Percentiles rank a stretch among this genome's conserved stretches.
phyloP scores from a whole-genome alignment of 2,888 invertebrate genomes.

The Galeruca laticollis region DNA sequence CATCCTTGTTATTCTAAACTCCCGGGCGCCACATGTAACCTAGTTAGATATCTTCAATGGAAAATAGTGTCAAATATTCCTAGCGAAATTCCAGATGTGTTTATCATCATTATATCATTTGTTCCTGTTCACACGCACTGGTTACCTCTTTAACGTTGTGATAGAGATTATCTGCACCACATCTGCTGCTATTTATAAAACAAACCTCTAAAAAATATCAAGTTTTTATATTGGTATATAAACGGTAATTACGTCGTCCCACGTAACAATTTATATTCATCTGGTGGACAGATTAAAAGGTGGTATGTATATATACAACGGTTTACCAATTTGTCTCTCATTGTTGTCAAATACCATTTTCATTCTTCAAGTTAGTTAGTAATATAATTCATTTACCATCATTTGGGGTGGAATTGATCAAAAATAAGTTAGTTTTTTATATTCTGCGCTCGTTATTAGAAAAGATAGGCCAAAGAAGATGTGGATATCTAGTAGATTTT shows the following conservation, averaged over 20 bases:
- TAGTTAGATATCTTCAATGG: constrained; percentile 33
- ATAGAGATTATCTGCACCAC: constrained; percentile 53
- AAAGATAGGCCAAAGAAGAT: no score
- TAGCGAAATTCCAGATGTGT: constrained; percentile 54
- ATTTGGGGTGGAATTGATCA: no score
- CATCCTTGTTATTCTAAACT: constrained; percentile 13
- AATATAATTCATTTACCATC: no score
- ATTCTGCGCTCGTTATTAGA: no score
- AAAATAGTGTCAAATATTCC: constrained; percentile 44
- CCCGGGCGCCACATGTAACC: constrained; percentile 32
- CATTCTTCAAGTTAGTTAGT: no score
- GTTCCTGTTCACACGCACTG: constrained; percentile 57
- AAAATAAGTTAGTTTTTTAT: no score
- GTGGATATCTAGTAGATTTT: no score
- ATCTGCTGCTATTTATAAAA: constrained; percentile 55
- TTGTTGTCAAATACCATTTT: no score
- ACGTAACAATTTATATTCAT: constrained; percentile 34
- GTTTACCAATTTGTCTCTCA: not conserved
- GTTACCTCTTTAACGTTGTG: constrained; percentile 54
- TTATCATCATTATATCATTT: constrained; percentile 51
- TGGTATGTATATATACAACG: not conserved
- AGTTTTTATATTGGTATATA: constrained; percentile 47
- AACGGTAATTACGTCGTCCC: constrained; percentile 36
- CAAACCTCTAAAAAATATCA: constrained; percentile 55
- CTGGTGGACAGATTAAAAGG: constrained; percentile 40